Conservation (phyloP, 2,113 vertebrate genomes). For the Amphiprion ocellaris region DNA sequence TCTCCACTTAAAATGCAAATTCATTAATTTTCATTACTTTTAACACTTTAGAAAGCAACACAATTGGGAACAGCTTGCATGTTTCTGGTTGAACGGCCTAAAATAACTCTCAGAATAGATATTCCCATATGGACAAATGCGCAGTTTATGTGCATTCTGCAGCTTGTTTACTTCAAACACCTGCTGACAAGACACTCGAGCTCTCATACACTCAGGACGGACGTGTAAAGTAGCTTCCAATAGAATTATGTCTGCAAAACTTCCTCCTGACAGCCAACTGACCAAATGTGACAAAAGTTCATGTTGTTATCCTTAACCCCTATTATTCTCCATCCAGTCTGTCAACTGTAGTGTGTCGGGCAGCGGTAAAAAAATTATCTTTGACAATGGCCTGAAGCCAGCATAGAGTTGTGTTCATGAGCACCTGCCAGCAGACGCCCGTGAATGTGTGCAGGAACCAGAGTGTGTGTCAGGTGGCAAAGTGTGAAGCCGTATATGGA, state of each 20-base stretch:
- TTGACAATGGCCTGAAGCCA: constrained; percentile 76
- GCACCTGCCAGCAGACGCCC: constrained; percentile 62
- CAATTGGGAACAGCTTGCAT: constrained; percentile 61
- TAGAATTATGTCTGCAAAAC: constrained; percentile 24
- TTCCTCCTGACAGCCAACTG: constrained; percentile 64
- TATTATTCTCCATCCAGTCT: constrained; percentile 70
- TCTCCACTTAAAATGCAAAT: constrained; percentile 39
- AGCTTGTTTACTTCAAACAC: constrained; percentile 42
- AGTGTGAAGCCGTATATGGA: constrained; percentile 22
- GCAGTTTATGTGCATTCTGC: constrained; percentile 37
- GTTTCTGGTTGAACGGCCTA: constrained; percentile 57
- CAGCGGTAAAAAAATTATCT: constrained; percentile 51
- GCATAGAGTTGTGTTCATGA: constrained; percentile 49
- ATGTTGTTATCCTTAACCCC: constrained; percentile 67
- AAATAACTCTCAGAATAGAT: constrained; percentile 58
- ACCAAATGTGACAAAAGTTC: constrained; percentile 74
- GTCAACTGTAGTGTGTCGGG: constrained; percentile 55
- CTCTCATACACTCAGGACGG: constrained; percentile 12
- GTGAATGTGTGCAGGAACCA: constrained; percentile 26
- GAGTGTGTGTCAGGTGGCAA: constrained; percentile 15
- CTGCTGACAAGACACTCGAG: constrained; percentile 31
- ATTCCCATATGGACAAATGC: constrained; percentile 56
- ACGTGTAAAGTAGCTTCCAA: constrained; percentile 13
- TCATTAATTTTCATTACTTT: constrained; percentile 55
- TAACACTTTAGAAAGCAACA: constrained; percentile 41